Percentiles rank a stretch among this genome's conserved stretches.
These are phyloP conservation scores for Patella vulgata DNA, from an alignment of 1,140 invertebrate genomes.

Conservation along the genomic window DNA sequence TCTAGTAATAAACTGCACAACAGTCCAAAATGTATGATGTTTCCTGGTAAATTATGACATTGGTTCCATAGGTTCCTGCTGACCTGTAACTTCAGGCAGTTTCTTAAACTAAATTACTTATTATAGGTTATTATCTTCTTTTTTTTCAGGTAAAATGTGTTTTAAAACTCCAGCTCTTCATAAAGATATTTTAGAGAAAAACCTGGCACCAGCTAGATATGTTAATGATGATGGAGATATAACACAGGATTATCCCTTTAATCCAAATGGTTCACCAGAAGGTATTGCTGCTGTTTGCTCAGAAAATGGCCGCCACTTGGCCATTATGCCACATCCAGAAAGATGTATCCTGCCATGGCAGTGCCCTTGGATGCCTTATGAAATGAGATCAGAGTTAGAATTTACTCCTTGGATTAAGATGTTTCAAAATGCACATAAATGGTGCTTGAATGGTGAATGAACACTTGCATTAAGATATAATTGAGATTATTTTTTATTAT, in stretches of 20 bases:
- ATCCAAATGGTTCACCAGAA: slow-evolving; percentile 87
- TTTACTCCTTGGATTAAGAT: slow-evolving; percentile 90
- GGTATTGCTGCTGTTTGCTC: slow-evolving; percentile 90
- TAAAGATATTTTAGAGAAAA: slow-evolving; percentile 70
- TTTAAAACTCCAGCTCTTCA: slow-evolving; percentile 70
- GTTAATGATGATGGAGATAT: slow-evolving; percentile 81
- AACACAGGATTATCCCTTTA: slow-evolving; percentile 88
- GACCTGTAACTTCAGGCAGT: too few relatives aligned
- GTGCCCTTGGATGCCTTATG: slow-evolving; percentile 65
- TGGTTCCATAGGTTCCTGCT: too few relatives aligned
- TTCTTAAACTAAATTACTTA: neutral
- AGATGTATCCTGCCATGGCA: slow-evolving; percentile 70
- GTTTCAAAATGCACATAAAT: slow-evolving; percentile 90
- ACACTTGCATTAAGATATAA: too few relatives aligned
- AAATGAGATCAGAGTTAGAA: slow-evolving; percentile 66
- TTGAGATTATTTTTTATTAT: too few relatives aligned
- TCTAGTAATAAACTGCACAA: too few relatives aligned
- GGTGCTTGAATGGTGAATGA: slow-evolving; percentile 75
- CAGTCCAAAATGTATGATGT: too few relatives aligned
- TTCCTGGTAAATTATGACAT: too few relatives aligned
- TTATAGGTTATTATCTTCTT: slow-evolving; percentile 4
- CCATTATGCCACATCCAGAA: slow-evolving; percentile 99
- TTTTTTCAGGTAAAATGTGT: slow-evolving; percentile 70
- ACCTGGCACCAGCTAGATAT: slow-evolving; percentile 82
- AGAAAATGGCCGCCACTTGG: slow-evolving; percentile 88